Evolutionary conservation across 1,140 invertebrate species (phyloP).

Genomic region (Matsumurasca onukii): DNA sequence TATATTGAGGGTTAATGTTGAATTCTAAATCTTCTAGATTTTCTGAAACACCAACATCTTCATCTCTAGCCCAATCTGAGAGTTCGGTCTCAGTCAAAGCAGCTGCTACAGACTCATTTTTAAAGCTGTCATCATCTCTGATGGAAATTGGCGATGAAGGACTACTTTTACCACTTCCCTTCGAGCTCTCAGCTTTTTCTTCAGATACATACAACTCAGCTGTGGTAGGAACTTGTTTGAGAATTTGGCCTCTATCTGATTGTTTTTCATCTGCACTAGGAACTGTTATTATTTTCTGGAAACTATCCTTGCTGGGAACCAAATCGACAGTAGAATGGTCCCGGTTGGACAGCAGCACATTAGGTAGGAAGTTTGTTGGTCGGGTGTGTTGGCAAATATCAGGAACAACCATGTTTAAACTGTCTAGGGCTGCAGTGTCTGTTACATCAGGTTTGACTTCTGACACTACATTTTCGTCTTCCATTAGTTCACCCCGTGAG

Average conservation of each 20-base stretch:
- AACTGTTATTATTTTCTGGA: slow-evolving; percentile 39
- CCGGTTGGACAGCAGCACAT: not conserved
- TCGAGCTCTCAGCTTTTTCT: slow-evolving; percentile 29
- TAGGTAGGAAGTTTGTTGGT: slow-evolving; percentile 20
- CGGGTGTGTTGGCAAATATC: slow-evolving; percentile 37
- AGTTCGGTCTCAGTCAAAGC: slow-evolving; percentile 79
- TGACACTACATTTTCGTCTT: slow-evolving; percentile 51
- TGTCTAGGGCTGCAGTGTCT: slow-evolving; percentile 26
- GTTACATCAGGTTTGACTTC: slow-evolving; percentile 17
- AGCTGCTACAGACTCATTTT: slow-evolving; percentile 53
- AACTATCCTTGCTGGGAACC: slow-evolving; percentile 33
- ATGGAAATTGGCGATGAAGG: slow-evolving; percentile 49
- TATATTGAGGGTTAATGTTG: slow-evolving; percentile 52
- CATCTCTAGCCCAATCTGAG: slow-evolving; percentile 81
- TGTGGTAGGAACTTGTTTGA: slow-evolving; percentile 42
- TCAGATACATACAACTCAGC: slow-evolving; percentile 39
- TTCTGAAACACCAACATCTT: slow-evolving; percentile 64
- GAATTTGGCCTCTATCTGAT: slow-evolving; percentile 32
- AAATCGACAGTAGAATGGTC: slow-evolving; percentile 38
- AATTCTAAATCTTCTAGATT: slow-evolving; percentile 67
- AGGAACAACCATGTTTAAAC: slow-evolving; percentile 37
- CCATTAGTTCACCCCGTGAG: slow-evolving; percentile 62
- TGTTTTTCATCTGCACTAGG: slow-evolving; percentile 32
- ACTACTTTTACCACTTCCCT: slow-evolving; percentile 52
- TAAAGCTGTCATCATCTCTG: slow-evolving; percentile 44